phyloP scores from a whole-genome alignment of 2,113 vertebrate genomes.

The Prionailurus bengalensis region DNA sequence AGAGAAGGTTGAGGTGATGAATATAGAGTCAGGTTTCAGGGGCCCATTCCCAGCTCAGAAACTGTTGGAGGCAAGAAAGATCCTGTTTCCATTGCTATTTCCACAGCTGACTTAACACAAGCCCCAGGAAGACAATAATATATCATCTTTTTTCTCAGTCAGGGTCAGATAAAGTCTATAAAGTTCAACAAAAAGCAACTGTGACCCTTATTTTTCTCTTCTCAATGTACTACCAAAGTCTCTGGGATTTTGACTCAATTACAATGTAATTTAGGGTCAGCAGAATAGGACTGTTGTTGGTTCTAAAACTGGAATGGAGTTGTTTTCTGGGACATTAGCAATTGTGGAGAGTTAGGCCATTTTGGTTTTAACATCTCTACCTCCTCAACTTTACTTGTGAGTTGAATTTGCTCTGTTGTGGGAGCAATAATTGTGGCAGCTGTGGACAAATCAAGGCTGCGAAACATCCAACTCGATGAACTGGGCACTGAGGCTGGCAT shows the following conservation, averaged over 20 bases:
- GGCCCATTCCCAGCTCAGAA: constrained; percentile 42
- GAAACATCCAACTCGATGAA: neutral
- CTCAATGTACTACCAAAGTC: constrained; percentile 55
- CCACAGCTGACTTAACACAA: constrained; percentile 80
- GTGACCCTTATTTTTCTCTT: constrained; percentile 72
- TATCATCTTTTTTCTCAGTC: constrained; percentile 70
- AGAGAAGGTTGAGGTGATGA: constrained; percentile 53
- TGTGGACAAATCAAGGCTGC: neutral
- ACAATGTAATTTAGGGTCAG: constrained; percentile 66
- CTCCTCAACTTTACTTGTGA: neutral
- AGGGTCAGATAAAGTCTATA: constrained; percentile 76
- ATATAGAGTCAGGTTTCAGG: constrained; percentile 44
- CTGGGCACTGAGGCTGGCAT: neutral
- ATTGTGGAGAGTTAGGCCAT: neutral
- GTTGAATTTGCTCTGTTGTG: neutral
- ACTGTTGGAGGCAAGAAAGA: constrained; percentile 64
- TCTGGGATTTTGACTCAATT: constrained; percentile 74
- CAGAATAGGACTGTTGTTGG: constrained; percentile 26
- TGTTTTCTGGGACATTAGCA: constrained; percentile 48
- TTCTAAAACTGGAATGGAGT: constrained; percentile 23
- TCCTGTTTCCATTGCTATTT: constrained; percentile 69
- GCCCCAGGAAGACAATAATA: constrained; percentile 74
- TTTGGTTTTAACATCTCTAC: neutral
- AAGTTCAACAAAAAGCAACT: constrained; percentile 70
- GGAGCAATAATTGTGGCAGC: neutral